A percentile compares a stretch with the other conserved stretches of the same genome.
Conservation (phyloP, 1,140 invertebrate genomes). For the Nasonia longicornis region DNA sequence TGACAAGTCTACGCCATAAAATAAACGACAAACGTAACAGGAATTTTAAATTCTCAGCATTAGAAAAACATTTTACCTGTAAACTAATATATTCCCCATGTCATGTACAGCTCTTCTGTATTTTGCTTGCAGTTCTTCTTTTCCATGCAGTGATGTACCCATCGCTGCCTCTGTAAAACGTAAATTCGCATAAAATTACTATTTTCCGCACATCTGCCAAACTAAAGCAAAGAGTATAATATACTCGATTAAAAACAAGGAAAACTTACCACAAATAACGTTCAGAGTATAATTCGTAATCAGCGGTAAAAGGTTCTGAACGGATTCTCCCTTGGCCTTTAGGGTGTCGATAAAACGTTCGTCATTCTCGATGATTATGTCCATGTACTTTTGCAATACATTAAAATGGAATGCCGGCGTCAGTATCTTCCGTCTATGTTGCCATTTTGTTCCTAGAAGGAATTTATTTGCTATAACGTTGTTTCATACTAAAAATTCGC, state of each 20-base stretch:
- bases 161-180: conserved; percentile 53
- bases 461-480: neutral
- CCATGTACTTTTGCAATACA: conserved; percentile 82
- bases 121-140: conserved; percentile 53
- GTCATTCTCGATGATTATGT: conserved; percentile 75
- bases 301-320: conserved; percentile 71
- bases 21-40: neutral
- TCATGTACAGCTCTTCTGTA: conserved; percentile 51
- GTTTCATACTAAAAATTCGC: neutral
- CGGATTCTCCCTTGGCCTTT: conserved; percentile 57
- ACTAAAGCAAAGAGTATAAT: neutral
- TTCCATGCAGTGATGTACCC: conserved; percentile 46
- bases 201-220: neutral
- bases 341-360: conserved; percentile 70
- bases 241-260: neutral
- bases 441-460: conserved; percentile 79
- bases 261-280: conserved; percentile 56
- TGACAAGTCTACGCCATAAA: conserved; percentile 61
- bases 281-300: conserved; percentile 75
- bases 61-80: conserved; percentile 42
- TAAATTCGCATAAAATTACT: neutral
- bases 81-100: conserved; percentile 28
- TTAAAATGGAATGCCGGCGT: conserved; percentile 91
- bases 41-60: neutral
- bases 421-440: conserved; percentile 78